Conservation (phyloP, 2,113 vertebrate genomes). For the Peromyscus maniculatus region DNA sequence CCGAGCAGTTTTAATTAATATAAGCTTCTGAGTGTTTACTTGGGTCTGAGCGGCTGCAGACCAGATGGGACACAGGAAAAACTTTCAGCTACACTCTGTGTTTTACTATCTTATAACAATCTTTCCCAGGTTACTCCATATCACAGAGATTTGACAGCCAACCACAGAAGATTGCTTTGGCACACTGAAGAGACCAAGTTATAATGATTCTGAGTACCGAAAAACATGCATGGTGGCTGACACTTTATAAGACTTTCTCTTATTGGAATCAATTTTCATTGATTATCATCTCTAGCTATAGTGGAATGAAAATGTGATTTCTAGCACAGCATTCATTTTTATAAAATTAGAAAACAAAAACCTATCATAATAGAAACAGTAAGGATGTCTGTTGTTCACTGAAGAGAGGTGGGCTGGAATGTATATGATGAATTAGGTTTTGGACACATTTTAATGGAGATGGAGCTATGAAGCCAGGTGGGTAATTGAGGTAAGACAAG, state of each 20-base stretch:
- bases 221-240: not conserved
- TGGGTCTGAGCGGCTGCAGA: no score
- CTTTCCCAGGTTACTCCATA: not conserved
- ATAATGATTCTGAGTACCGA: not conserved
- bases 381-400: not conserved
- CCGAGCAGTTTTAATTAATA: no score
- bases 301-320: conserved; percentile 50
- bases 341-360: conserved; percentile 43
- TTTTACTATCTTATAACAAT: not conserved
- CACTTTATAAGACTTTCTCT: not conserved
- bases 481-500: not conserved
- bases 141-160: conserved; percentile 9
- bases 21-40: no score
- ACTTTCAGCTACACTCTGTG: not conserved
- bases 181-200: not conserved
- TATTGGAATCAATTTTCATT: not conserved
- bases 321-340: conserved; percentile 29
- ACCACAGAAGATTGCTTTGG: not conserved
- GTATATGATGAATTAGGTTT: not conserved
- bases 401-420: not conserved
- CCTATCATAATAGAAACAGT: conserved; percentile 14
- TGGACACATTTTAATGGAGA: conserved; percentile 30
- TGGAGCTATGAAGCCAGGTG: conserved; percentile 4
- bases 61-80: no score
- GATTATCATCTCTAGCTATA: not conserved